These are phyloP conservation scores for Syrrhaptes paradoxus DNA, from an alignment of 2,113 vertebrate genomes.

Conservation along the genomic window DNA sequence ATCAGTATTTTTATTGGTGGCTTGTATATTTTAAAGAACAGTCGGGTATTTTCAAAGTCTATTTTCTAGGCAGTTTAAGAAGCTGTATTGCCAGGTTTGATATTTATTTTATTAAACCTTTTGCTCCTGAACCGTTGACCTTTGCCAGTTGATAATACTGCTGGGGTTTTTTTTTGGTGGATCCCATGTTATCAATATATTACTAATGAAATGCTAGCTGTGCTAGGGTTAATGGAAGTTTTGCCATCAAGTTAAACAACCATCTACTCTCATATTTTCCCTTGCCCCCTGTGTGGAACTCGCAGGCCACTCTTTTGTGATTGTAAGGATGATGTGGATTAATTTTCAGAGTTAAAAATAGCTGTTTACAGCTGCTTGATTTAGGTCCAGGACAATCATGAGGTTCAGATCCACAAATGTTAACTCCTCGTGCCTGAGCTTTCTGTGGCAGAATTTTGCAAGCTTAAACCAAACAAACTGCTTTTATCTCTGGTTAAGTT, in stretches of 20 bases:
- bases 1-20: background rate
- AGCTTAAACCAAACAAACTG: background rate
- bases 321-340: conserved; percentile 4
- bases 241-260: background rate
- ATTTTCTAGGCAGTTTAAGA: background rate
- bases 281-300: background rate
- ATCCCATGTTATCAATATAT: background rate
- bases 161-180: background rate
- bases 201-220: background rate
- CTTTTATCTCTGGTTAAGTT: background rate
- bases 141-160: background rate
- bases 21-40: background rate
- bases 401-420: background rate
- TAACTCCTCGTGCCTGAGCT: background rate
- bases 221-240: background rate
- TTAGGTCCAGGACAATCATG: conserved; percentile 10
- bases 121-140: background rate
- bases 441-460: background rate
- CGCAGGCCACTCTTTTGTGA: background rate
- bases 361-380: conserved; percentile 53
- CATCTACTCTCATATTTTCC: background rate
- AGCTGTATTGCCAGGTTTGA: background rate
- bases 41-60: background rate
- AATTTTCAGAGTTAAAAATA: conserved; percentile 71
- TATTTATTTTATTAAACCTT: background rate